Base-by-base conservation (phyloP, 2,888 invertebrate species). In the Blastobasis adustella region DNA sequence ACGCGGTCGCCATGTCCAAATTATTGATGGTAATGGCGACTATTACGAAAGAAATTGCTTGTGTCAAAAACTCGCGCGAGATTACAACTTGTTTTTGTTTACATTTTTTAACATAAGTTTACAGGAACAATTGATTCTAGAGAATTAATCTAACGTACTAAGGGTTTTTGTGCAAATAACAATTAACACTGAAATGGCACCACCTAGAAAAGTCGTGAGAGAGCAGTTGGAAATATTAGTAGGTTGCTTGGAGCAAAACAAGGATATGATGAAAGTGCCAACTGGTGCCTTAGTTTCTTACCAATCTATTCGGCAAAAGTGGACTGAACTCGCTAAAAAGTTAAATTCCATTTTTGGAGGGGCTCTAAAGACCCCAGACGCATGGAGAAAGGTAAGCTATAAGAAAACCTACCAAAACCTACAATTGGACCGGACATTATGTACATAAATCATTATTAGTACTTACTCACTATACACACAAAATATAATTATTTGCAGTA, bases 351-450 rank as follows among this genome's bases (percentile, higher is more conserved):
- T 84, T 4, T 70, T 71, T 50, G 68, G 70, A 8, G 85, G 85
- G 4, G 72, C 76, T 44, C 53, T 74, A 41, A 84, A 83, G 55
- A 75, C 81, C 9, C 81, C 84, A 8, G 77, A 81, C 45, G 76
- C 76, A 1, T 86, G 86, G 86, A 85, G 81, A 60, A 83, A 79
- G 77, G 86, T 85, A 62, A 43, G 41, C 43, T 5, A 6, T 23
- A 45, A 45, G 9, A 10, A 6, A 9, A n/a, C 2, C 10, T 43
- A 10, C 23, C 2, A 10, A 6, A 9, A n/a, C 2, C 10, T 43
- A 10, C 23, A 23, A 23, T 23, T 23, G 23, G 2, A 23, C 23
- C 23, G 3, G 23, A 23, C 23, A n/a, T n/a, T n/a, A n/a, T n/a
- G n/a, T n/a, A 23, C 23, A 23, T 40, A 40, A 4, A 44, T 44